Conservation (phyloP, 2,113 vertebrate species). For the Eudorcas thomsonii region DNA sequence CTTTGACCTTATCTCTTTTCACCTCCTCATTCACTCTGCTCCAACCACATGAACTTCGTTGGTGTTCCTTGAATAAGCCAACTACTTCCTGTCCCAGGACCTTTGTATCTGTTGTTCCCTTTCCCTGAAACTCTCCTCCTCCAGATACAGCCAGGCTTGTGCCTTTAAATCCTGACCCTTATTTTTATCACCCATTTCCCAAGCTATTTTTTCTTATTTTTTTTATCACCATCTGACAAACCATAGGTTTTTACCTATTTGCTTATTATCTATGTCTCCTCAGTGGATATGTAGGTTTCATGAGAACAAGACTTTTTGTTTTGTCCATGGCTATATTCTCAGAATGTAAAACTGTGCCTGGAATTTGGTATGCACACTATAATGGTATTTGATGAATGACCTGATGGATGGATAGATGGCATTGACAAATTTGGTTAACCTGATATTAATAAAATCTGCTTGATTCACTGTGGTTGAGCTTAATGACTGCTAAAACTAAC, state of each 20-base stretch:
- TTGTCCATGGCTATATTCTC: neutral
- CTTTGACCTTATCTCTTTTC: neutral
- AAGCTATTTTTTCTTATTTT: neutral
- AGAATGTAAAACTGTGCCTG: neutral
- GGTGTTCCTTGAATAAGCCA: neutral
- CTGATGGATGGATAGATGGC: neutral
- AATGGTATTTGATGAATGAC: neutral
- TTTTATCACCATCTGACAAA: neutral
- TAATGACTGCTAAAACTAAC: neutral
- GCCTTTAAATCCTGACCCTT: neutral
- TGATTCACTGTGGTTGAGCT: neutral
- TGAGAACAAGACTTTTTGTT: neutral
- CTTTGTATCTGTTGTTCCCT: neutral
- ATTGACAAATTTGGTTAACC: neutral
- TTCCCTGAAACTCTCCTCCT: neutral
- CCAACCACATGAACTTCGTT: neutral
- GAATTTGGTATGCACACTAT: neutral
- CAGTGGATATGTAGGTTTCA: neutral
- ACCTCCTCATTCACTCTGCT: neutral
- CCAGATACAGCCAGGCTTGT: neutral
- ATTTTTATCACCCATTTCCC: neutral
- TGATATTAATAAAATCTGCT: neutral
- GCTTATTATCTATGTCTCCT: neutral
- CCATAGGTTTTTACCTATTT: neutral
- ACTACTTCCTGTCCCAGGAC: neutral